Conservation (phyloP, 2,888 invertebrate genomes). For the Drosophila stalkeri region DNA sequence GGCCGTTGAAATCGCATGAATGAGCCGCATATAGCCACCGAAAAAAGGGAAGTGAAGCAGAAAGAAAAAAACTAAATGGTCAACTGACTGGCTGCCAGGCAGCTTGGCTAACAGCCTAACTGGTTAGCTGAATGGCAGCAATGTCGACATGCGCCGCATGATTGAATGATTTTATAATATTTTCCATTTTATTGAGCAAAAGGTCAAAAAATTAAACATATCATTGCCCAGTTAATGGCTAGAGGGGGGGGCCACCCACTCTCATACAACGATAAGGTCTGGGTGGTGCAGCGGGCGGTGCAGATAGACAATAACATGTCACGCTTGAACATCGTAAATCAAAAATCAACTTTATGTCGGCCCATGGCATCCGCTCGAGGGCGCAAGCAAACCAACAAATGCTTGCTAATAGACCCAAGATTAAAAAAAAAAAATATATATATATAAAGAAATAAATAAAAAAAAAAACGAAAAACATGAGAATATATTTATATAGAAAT, state of each 20-base stretch:
- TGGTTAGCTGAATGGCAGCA: slow-evolving; percentile 21
- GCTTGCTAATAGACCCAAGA: slow-evolving; percentile 41
- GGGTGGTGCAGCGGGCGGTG: neutral
- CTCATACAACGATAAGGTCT: neutral
- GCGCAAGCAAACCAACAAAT: slow-evolving; percentile 10
- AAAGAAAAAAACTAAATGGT: slow-evolving; percentile 17
- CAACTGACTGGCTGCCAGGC: neutral
- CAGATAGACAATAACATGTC: slow-evolving; percentile 67
- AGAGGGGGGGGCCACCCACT: neutral
- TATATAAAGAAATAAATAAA: no score
- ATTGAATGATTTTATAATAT: slow-evolving; percentile 73
- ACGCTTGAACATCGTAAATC: slow-evolving; percentile 66
- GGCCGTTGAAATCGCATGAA: slow-evolving; percentile 63
- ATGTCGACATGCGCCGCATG: slow-evolving; percentile 59
- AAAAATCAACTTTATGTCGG: slow-evolving; percentile 62
- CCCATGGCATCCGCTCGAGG: slow-evolving; percentile 34
- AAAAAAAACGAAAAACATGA: neutral
- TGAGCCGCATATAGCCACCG: slow-evolving; percentile 46
- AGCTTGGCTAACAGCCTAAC: no score
- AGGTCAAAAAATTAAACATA: slow-evolving; percentile 58
- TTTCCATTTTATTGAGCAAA: slow-evolving; percentile 68
- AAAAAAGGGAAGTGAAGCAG: slow-evolving; percentile 8
- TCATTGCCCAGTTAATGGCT: slow-evolving; percentile 27
- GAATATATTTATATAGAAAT: slow-evolving; percentile 15
- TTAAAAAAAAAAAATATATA: neutral